phyloP scores from a whole-genome alignment of 2,113 vertebrate genomes.

The Geothlypis trichas region DNA sequence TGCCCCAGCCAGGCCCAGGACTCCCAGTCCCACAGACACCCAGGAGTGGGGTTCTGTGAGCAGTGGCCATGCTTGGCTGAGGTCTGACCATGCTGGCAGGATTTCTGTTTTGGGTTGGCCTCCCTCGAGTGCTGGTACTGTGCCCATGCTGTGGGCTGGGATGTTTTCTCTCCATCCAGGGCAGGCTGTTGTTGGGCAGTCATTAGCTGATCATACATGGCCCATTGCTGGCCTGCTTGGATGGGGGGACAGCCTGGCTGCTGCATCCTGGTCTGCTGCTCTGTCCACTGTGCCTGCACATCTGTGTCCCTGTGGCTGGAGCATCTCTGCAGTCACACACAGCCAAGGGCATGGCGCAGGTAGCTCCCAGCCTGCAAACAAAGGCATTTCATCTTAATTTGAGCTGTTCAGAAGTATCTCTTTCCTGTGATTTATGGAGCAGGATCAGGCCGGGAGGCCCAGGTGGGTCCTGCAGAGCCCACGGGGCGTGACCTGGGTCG shows the following conservation, averaged over 20 bases:
- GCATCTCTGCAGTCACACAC: conserved; percentile 17
- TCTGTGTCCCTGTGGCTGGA: accelerated
- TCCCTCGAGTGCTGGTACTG: not conserved
- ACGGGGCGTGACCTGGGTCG: conserved; percentile 38
- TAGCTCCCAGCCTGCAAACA: conserved; percentile 77
- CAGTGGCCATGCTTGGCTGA: not conserved
- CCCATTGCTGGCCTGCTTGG: not conserved
- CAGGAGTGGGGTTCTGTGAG: not conserved
- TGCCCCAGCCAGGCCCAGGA: not conserved
- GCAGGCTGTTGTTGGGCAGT: not conserved
- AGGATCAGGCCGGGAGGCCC: not conserved
- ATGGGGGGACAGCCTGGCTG: not conserved
- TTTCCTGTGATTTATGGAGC: conserved; percentile 78
- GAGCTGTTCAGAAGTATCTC: conserved; percentile 82
- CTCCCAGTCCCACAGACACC: not conserved
- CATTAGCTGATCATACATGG: not conserved
- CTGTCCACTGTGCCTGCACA: not conserved
- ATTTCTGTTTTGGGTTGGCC: not conserved
- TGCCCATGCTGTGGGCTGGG: not conserved
- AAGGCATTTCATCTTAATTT: conserved; percentile 86
- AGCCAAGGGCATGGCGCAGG: conserved; percentile 70
- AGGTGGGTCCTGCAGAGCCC: not conserved
- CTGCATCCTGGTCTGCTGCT: not conserved
- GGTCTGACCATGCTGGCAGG: not conserved
- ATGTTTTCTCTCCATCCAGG: not conserved